Percentiles rank a stretch among this genome's conserved stretches.
Conservation (phyloP, 1,140 invertebrate species). For the Gryllus bimaculatus region DNA sequence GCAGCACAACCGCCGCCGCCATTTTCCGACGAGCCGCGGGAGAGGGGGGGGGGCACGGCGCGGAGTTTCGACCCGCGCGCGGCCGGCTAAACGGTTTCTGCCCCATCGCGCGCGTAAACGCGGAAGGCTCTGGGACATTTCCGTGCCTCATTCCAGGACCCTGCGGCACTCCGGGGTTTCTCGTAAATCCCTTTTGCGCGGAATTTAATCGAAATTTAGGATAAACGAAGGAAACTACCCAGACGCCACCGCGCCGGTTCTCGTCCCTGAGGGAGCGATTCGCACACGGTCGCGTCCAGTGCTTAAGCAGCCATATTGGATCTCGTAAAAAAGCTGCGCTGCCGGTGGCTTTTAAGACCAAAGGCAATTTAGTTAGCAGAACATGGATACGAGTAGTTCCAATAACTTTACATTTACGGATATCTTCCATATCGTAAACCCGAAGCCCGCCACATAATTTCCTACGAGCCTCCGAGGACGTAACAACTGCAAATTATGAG, state of each 20-base stretch:
- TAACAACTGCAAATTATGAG: background rate
- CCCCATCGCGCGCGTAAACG: no score
- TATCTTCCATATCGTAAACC: background rate
- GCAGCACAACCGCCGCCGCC: no score
- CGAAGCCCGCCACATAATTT: background rate
- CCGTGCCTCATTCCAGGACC: no score
- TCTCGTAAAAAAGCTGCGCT: background rate
- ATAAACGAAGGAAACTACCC: conserved; percentile 2
- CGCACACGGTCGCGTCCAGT: background rate
- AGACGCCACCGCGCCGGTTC: background rate
- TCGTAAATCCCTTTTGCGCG: no score
- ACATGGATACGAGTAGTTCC: background rate
- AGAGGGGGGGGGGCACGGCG: no score
- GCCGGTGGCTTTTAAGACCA: background rate
- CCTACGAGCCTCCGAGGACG: background rate
- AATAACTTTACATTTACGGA: background rate
- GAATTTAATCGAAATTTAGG: background rate
- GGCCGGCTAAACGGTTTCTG: no score
- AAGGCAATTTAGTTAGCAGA: background rate
- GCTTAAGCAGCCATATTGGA: background rate
- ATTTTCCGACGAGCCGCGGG: no score
- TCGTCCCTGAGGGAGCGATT: background rate
- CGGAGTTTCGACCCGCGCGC: no score
- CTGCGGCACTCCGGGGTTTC: no score
- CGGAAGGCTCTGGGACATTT: no score